Evolutionary conservation across 2,888 invertebrate species (phyloP).

Genomic region (Stenoptilia bipunctidactyla): DNA sequence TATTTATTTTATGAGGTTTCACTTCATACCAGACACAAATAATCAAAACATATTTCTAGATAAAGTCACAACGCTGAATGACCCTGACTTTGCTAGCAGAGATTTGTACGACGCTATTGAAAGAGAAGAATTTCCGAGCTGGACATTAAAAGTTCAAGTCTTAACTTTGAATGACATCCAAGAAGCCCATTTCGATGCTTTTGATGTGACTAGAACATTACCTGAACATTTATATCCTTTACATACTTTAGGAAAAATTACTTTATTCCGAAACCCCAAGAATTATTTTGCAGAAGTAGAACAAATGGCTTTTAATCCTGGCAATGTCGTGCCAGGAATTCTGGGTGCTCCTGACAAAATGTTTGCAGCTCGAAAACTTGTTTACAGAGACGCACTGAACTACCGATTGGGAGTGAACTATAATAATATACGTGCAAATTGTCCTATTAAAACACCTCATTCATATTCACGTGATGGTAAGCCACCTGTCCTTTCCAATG

Average conservation of each 20-base stretch:
- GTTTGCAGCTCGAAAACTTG: constrained; percentile 83
- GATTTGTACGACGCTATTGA: constrained; percentile 89
- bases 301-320: constrained; percentile 87
- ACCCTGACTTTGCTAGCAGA: constrained; percentile 85
- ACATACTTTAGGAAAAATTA: constrained; percentile 83
- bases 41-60: constrained; percentile 78
- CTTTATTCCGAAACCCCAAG: constrained; percentile 84
- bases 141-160: constrained; percentile 82
- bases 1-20: constrained; percentile 86
- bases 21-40: constrained; percentile 88
- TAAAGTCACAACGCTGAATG: constrained; percentile 72
- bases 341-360: constrained; percentile 90
- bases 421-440: constrained; percentile 14
- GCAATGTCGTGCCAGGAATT: constrained; percentile 88
- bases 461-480: constrained; percentile 40
- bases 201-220: constrained; percentile 91
- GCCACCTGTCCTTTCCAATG: constrained; percentile 77
- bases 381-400: constrained; percentile 11
- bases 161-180: constrained; percentile 86
- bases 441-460: constrained; percentile 6
- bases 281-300: constrained; percentile 93
- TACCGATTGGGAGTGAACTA: constrained; percentile 16
- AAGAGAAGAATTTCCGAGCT: constrained; percentile 76
- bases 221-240: constrained; percentile 80
- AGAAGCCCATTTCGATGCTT: constrained; percentile 82